These are phyloP conservation scores for Alouatta caraya DNA, from an alignment of 2,797 vertebrate genomes.

Conservation along the genomic window DNA sequence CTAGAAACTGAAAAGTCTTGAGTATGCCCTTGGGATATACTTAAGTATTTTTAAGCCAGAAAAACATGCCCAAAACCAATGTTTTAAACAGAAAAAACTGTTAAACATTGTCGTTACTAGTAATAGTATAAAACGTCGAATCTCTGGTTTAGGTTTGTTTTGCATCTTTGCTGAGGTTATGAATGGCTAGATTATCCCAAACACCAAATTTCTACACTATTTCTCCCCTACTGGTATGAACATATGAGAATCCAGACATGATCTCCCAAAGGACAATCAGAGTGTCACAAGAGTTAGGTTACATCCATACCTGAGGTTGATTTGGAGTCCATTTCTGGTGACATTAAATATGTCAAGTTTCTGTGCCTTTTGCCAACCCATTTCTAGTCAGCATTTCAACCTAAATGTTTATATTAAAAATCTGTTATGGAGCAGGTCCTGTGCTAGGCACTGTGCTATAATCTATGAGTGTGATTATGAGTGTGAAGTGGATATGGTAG, in stretches of 20 bases:
- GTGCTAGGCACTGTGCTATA: background rate
- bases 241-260: background rate
- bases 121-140: background rate
- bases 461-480: background rate
- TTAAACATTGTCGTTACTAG: background rate
- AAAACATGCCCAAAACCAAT: constrained; percentile 28
- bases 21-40: constrained; percentile 22
- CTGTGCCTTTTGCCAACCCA: background rate
- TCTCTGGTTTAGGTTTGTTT: constrained; percentile 40
- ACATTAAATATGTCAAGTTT: background rate
- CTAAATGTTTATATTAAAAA: constrained; percentile 4
- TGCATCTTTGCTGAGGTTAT: background rate
- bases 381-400: constrained; percentile 27
- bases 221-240: background rate
- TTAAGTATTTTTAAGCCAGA: constrained; percentile 33
- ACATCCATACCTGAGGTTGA: background rate
- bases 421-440: background rate
- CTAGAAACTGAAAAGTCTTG: constrained; percentile 48
- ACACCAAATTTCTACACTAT: background rate
- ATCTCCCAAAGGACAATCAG: background rate
- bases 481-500: background rate
- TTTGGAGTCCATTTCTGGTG: background rate
- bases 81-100: background rate
- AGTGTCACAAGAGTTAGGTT: background rate
- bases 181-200: constrained; percentile 38